Conservation (phyloP, 2,797 vertebrate species). For the Muscicapa striata region DNA sequence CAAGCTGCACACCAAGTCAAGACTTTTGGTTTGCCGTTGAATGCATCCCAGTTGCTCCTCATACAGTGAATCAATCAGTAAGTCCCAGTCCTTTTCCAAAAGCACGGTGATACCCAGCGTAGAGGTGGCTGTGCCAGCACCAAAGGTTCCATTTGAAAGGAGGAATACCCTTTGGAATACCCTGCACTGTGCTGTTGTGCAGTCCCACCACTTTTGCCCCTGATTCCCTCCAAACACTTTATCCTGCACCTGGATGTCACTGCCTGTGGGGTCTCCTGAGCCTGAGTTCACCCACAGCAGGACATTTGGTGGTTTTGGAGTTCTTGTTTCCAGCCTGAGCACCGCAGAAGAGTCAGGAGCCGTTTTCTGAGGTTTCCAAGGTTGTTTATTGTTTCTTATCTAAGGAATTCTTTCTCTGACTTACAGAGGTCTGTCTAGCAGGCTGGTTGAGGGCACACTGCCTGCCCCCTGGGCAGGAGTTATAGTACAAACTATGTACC, state of each 20-base stretch:
- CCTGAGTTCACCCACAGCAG: too few species aligned
- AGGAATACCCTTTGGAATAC: neutral
- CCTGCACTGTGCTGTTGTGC: fast-evolving
- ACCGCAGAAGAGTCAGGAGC: too few species aligned
- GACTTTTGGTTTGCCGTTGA: neutral
- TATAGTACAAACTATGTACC: too few species aligned
- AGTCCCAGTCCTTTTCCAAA: neutral
- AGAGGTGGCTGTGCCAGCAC: neutral
- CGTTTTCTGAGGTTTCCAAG: too few species aligned
- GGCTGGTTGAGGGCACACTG: too few species aligned
- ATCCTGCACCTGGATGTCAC: neutral
- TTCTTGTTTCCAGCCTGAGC: too few species aligned
- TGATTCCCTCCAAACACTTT: fast-evolving
- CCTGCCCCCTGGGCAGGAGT: too few species aligned
- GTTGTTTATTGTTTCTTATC: too few species aligned
- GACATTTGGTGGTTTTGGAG: too few species aligned
- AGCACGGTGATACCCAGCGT: fast-evolving
- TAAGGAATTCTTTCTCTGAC: too few species aligned
- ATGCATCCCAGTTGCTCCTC: neutral
- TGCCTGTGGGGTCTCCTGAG: too few species aligned
- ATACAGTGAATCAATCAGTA: neutral
- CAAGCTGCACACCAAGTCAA: neutral
- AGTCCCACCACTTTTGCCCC: neutral
- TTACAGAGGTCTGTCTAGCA: too few species aligned
- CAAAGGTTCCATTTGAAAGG: neutral